Evolutionary conservation across 2,113 vertebrate genomes (phyloP), one percentile per base, ranked within the genome.

Genomic region (Aegypius monachus): DNA sequence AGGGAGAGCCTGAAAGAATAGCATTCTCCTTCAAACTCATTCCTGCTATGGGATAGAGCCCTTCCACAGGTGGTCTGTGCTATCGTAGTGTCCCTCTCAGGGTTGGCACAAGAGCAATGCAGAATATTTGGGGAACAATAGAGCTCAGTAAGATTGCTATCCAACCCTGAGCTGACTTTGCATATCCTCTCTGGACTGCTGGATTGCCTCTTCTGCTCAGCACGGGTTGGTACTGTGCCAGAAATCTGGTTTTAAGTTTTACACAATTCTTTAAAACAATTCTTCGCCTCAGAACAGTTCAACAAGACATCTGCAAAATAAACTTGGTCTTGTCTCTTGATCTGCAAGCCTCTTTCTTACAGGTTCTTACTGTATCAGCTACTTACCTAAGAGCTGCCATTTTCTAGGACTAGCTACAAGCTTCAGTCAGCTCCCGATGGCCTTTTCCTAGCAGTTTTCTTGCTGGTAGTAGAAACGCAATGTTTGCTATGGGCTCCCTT

Each of bases 221-320:
- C 93, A 91, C 10, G 5, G 70, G 27, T 50, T 95, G 96, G 74
- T 45, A 5, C 84, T 11, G 52, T 38, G 92, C 93, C 95, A 95
- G 77, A 94, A 96, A 91, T 96, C 77, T 95, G 94, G 68, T 87
- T 94, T 91, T 21, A 50, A 87, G 86, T 84, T 97, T 50, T 78
- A 31, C 68, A 59, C 77, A 74, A 59, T 84, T 81, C 89, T 81
- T 59, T 78, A 47, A 81, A 93, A 90, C 87, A 94, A 42, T 96
- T 79, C 55, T 53, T 88, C 2, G 53, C 78, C 72, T 96, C 78
- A 45, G 78, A 97, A 93, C 84, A 77, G 53, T 93, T 77, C 70
- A 67, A 0, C n/a, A 26, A 66, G 75, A 81, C 85, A 45, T 90
- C 31, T 53, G 62, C 70, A 72, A 40, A 67, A 36, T 40, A 55